Evolutionary conservation across 2,888 invertebrate genomes (phyloP).

Genomic region (Hyppa rectilinea): DNA sequence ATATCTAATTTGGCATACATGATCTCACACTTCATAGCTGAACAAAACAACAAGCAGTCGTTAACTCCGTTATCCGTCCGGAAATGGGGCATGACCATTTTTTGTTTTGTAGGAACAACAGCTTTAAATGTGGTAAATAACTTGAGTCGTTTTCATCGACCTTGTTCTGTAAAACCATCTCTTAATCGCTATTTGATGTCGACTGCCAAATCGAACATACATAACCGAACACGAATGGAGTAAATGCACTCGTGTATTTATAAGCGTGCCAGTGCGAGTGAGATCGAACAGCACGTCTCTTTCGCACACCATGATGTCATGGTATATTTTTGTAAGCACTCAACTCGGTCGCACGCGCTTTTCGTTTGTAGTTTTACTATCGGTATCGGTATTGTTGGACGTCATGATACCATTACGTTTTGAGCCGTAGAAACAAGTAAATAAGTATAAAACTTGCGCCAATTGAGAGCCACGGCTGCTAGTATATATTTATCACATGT

Average conservation of each 20-base stretch:
- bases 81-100: constrained; percentile 77
- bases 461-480: not conserved
- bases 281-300: constrained; percentile 71
- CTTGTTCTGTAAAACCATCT: constrained; percentile 63
- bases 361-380: constrained; percentile 83
- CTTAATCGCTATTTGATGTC: constrained; percentile 62
- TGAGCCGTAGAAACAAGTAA: constrained; percentile 23
- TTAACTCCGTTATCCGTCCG: constrained; percentile 76
- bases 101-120: constrained; percentile 45
- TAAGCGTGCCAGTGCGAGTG: constrained; percentile 78
- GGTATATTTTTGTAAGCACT: constrained; percentile 88
- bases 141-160: constrained; percentile 54
- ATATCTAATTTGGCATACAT: constrained; percentile 74
- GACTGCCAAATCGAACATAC: constrained; percentile 70
- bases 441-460: constrained; percentile 19
- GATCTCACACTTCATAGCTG: constrained; percentile 73
- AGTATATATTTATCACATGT: not conserved
- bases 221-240: constrained; percentile 81
- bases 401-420: constrained; percentile 62
- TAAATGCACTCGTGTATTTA: constrained; percentile 86
- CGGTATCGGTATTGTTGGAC: constrained; percentile 72
- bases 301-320: constrained; percentile 89
- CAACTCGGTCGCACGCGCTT: constrained; percentile 83
- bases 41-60: constrained; percentile 71
- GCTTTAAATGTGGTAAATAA: constrained; percentile 44